Evolutionary conservation across 2,797 vertebrate species (phyloP).

Genomic region (Halcyon chelicuti): DNA sequence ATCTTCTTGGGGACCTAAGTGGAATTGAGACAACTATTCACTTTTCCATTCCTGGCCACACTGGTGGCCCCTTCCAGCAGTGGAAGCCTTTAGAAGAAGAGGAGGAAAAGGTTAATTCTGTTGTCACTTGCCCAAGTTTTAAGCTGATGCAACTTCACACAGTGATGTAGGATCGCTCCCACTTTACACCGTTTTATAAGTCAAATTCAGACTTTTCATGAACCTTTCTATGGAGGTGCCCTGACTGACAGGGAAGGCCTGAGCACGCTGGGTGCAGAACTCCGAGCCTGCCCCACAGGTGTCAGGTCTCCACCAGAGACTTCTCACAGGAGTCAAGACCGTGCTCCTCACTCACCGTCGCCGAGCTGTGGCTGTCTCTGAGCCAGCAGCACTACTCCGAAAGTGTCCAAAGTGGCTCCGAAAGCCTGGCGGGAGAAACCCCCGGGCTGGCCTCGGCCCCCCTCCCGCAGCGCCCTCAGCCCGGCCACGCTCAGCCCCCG

Average conservation of each 20-base stretch:
- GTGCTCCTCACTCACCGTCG: rapidly evolving
- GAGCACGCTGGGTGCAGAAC: rapidly evolving
- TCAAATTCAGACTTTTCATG: neutral
- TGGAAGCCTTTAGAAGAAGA: neutral
- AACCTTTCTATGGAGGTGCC: rapidly evolving
- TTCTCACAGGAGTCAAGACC: rapidly evolving
- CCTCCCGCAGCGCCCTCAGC: neutral
- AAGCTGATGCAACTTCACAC: neutral
- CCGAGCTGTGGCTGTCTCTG: rapidly evolving
- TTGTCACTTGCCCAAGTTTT: neutral
- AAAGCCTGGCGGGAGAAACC: neutral
- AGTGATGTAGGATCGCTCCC: neutral
- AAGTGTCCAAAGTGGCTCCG: rapidly evolving
- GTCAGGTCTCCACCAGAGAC: neutral
- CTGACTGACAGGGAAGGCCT: neutral
- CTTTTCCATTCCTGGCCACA: neutral
- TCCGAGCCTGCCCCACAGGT: neutral
- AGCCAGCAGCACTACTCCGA: neutral
- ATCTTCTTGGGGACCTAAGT: neutral
- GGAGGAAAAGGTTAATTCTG: neutral
- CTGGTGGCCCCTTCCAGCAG: neutral
- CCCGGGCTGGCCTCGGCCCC: neutral
- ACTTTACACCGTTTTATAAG: rapidly evolving
- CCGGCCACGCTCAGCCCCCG: neutral
- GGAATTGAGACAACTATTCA: neutral